Evolutionary conservation across 2,797 vertebrate species (phyloP), one percentile per base, ranked within the genome.

Genomic region (Urosaurus nigricauda): DNA sequence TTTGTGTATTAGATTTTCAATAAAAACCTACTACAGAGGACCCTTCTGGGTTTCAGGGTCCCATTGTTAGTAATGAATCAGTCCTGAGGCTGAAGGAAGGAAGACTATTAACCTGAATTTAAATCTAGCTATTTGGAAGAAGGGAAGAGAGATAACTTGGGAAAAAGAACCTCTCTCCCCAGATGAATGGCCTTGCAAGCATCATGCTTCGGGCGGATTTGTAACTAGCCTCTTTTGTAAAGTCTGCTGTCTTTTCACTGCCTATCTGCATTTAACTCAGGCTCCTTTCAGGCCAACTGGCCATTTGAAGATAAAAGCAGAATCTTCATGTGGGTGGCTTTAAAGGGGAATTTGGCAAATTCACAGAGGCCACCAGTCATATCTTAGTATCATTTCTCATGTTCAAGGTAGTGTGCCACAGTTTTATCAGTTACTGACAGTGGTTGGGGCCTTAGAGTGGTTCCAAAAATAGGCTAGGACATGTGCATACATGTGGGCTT

Each of bases 1-100:
- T 87, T 13, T 0, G 1, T 91, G 71, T 89, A 68, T 89, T 89
- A 40, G 83, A 85, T 92, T 94, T 87, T 58, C 84, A 95, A 91
- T 85, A 86, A 93, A 87, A 84, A 89, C 56, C 37, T 2, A 11
- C 86, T 68, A 32, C 86, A 82, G 77, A 92, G 29, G 68, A 81
- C 51, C 16, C 71, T 88, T 86, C 70, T 65, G 71, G 47, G 35
- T 47, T 60, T 82, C 87, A 51, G 17, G 24, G 91, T 29, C 56
- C 91, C 70, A 83, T 89, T 51, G 63, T 75, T 86, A 93, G 51
- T 37, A 83, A 0, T 74, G 47, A 12, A 53, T 58, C 32, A 83
- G 77, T 35, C 53, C 79, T 79, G 12, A 53, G 86, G 29, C 58
- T 83, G 53, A 68, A 16, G 12, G 70, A 26, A 51, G 87, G 24